Conservation (phyloP, 1,140 invertebrate species). For the Gonatopus flavifemur region DNA sequence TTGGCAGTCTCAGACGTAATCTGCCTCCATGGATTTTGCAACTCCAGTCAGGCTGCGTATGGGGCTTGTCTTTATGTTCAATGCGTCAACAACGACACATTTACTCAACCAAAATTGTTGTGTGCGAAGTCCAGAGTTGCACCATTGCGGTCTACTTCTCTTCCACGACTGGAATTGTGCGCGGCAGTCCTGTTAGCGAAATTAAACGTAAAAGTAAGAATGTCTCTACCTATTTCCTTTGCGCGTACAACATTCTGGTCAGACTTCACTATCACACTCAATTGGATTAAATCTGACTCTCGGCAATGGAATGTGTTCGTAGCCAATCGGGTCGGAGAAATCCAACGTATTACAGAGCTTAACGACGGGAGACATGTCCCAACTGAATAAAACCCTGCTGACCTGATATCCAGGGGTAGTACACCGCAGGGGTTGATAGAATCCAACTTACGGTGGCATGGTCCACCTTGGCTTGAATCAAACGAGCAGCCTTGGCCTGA, state of each 20-base stretch:
- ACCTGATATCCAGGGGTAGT: constrained; percentile 40
- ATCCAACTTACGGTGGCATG: not conserved
- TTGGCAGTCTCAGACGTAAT: no score
- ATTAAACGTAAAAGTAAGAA: constrained; percentile 30
- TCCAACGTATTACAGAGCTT: constrained; percentile 27
- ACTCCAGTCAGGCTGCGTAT: not conserved
- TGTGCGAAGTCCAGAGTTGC: not conserved
- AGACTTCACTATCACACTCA: constrained; percentile 9
- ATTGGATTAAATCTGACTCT: constrained; percentile 31
- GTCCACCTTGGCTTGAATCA: constrained; percentile 1
- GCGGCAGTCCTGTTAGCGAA: constrained; percentile 44
- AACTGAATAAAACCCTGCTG: constrained; percentile 41
- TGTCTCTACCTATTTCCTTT: constrained; percentile 14
- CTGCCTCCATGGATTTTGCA: not conserved
- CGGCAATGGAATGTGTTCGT: constrained; percentile 30
- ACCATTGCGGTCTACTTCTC: not conserved
- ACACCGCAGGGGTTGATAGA: constrained; percentile 6
- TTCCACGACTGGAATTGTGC: not conserved
- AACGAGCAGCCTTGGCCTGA: not conserved
- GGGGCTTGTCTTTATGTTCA: not conserved
- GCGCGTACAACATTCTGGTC: constrained; percentile 9
- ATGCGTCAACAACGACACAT: not conserved
- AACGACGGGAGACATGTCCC: constrained; percentile 38
- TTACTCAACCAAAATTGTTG: not conserved
- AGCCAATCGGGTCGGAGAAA: constrained; percentile 41